Evolutionary conservation across 1,140 invertebrate species (phyloP).

Genomic region (Hermetia illucens): DNA sequence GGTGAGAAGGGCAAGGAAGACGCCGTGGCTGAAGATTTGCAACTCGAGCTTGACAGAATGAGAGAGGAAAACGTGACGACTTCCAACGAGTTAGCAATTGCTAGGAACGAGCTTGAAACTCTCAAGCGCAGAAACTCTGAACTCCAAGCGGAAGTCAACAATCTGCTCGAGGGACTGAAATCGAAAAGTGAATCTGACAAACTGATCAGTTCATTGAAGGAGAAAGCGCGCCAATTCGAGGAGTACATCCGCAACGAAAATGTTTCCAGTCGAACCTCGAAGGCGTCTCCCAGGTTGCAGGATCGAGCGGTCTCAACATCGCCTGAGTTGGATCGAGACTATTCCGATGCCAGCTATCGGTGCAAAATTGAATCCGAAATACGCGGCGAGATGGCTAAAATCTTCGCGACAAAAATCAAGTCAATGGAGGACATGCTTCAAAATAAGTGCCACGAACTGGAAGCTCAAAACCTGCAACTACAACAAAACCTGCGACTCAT

Average conservation of each 20-base stretch:
- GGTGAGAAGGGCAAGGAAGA: neutral
- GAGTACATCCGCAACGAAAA: conserved; percentile 24
- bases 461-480: conserved; percentile 33
- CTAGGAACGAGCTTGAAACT: conserved; percentile 16
- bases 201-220: conserved; percentile 35
- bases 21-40: neutral
- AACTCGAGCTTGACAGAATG: conserved; percentile 5
- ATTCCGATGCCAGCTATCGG: conserved; percentile 7
- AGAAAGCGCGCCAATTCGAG: conserved; percentile 38
- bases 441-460: conserved; percentile 31
- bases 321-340: conserved; percentile 10
- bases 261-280: neutral
- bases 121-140: conserved; percentile 10
- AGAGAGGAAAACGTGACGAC: conserved; percentile 2
- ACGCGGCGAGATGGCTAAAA: conserved; percentile 39
- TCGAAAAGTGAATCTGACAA: conserved; percentile 33
- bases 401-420: conserved; percentile 39
- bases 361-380: conserved; percentile 29
- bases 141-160: conserved; percentile 13
- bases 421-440: conserved; percentile 34
- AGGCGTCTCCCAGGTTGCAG: conserved; percentile 2
- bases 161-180: too few relatives aligned
- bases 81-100: too few relatives aligned
- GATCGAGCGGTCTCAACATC: conserved; percentile 9
- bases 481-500: conserved; percentile 36